Percentiles rank a stretch among this genome's conserved stretches.
Evolutionary conservation across 1,140 invertebrate species (phyloP).

Genomic region (Scaptomyza montana): DNA sequence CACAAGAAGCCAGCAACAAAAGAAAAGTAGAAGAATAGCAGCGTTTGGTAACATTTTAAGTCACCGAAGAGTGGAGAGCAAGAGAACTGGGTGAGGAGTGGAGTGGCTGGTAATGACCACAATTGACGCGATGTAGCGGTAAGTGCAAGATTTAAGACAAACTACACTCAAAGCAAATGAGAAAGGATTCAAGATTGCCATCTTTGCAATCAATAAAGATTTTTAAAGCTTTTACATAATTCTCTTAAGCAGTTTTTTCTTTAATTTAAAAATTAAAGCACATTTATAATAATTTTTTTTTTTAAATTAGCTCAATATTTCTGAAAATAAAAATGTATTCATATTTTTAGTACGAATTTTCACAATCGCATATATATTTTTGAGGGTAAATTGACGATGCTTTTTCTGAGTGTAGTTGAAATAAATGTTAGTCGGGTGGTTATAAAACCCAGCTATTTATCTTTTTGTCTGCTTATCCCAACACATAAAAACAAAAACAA

Average conservation of each 20-base stretch:
- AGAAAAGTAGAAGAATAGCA: conserved; percentile 1
- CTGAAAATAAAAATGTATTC: no score
- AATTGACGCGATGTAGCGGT: conserved; percentile 84
- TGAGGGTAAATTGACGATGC: no score
- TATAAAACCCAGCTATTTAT: not conserved
- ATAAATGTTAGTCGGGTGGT: not conserved
- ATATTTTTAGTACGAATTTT: no score
- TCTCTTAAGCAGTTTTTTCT: no score
- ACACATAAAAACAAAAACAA: not conserved
- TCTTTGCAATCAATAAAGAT: no score
- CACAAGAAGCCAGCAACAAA: conserved; percentile 16
- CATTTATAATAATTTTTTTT: no score
- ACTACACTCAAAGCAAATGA: no score
- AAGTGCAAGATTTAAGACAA: conserved; percentile 31
- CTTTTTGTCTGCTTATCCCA: not conserved
- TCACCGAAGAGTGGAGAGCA: conserved; percentile 11
- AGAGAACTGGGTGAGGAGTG: conserved; percentile 16
- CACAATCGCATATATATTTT: no score
- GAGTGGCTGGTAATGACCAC: conserved; percentile 77
- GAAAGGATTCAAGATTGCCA: no score
- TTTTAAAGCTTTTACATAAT: no score
- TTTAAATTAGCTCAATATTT: no score
- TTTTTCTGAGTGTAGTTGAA: not conserved
- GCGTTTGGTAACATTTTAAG: not conserved
- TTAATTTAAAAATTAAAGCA: no score